Evolutionary conservation across 2,888 invertebrate species (phyloP).

Genomic region (Cryptocheilus praepositus): DNA sequence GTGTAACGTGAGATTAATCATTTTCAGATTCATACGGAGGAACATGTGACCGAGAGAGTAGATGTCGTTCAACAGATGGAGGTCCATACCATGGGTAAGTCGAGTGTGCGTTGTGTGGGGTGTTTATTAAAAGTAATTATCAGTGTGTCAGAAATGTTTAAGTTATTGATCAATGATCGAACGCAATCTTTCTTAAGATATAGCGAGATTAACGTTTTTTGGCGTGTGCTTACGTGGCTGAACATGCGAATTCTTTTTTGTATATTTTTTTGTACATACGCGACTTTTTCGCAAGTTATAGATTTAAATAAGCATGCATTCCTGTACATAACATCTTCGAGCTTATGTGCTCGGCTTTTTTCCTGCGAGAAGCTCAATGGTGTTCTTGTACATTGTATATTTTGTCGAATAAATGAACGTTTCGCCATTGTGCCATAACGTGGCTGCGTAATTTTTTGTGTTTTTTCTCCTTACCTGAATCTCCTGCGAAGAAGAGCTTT

Average conservation of each 20-base stretch:
- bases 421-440: slow-evolving; percentile 39
- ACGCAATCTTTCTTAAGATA: slow-evolving; percentile 16
- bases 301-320: slow-evolving; percentile 54
- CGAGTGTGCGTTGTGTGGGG: slow-evolving; percentile 66
- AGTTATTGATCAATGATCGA: not conserved
- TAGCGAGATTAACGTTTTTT: slow-evolving; percentile 26
- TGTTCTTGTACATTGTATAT: slow-evolving; percentile 44
- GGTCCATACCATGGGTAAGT: slow-evolving; percentile 75
- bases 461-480: slow-evolving; percentile 27
- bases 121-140: slow-evolving; percentile 45
- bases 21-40: slow-evolving; percentile 70
- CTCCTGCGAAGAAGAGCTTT: slow-evolving; percentile 43
- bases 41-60: slow-evolving; percentile 73
- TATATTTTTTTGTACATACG: slow-evolving; percentile 44
- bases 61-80: slow-evolving; percentile 75
- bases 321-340: slow-evolving; percentile 31
- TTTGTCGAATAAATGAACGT: slow-evolving; percentile 46
- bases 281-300: slow-evolving; percentile 28
- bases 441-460: slow-evolving; percentile 29
- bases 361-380: slow-evolving; percentile 18
- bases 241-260: slow-evolving; percentile 33
- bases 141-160: not conserved
- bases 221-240: slow-evolving; percentile 59
- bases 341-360: slow-evolving; percentile 12
- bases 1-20: not conserved